phyloP scores from a whole-genome alignment of 2,888 invertebrate species.

The Campoplex nolae region DNA sequence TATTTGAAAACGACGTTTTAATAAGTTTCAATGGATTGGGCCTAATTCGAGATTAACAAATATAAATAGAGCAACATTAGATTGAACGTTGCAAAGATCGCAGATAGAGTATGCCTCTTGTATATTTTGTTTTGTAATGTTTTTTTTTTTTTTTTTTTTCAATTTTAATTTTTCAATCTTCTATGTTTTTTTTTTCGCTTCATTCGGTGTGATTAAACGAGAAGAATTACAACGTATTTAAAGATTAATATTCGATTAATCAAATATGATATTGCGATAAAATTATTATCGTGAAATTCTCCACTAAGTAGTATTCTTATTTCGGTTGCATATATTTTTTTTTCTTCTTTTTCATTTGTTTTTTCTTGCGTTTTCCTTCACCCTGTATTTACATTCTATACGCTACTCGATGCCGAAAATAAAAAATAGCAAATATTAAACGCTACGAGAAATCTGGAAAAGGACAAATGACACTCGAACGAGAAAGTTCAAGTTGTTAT shows the following conservation, averaged over 20 bases:
- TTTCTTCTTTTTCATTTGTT: slow-evolving; percentile 8
- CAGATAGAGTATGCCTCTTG: slow-evolving; percentile 19
- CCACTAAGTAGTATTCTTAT: slow-evolving; percentile 58
- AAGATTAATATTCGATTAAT: slow-evolving; percentile 58
- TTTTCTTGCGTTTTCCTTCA: slow-evolving; percentile 32
- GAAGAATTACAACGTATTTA: slow-evolving; percentile 57
- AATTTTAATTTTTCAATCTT: slow-evolving; percentile 6
- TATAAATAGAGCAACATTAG: slow-evolving; percentile 9
- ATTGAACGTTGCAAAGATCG: slow-evolving; percentile 28
- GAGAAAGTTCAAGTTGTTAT: background rate
- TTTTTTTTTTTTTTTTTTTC: slow-evolving; percentile 9
- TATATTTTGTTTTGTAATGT: slow-evolving; percentile 20
- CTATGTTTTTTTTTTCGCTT: background rate
- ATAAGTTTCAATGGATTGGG: background rate
- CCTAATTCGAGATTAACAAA: slow-evolving; percentile 17
- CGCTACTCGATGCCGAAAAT: slow-evolving; percentile 58
- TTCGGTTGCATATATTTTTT: slow-evolving; percentile 8
- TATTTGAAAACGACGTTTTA: slow-evolving; percentile 12
- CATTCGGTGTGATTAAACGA: slow-evolving; percentile 49
- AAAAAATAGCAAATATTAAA: slow-evolving; percentile 61
- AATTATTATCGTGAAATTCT: slow-evolving; percentile 62
- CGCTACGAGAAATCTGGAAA: slow-evolving; percentile 38
- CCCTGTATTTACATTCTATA: slow-evolving; percentile 66
- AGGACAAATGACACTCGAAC: slow-evolving; percentile 1
- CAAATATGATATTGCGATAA: slow-evolving; percentile 63